These are phyloP conservation scores for Pomatostomus ruficeps DNA, from an alignment of 2,113 vertebrate genomes.

Conservation along the genomic window DNA sequence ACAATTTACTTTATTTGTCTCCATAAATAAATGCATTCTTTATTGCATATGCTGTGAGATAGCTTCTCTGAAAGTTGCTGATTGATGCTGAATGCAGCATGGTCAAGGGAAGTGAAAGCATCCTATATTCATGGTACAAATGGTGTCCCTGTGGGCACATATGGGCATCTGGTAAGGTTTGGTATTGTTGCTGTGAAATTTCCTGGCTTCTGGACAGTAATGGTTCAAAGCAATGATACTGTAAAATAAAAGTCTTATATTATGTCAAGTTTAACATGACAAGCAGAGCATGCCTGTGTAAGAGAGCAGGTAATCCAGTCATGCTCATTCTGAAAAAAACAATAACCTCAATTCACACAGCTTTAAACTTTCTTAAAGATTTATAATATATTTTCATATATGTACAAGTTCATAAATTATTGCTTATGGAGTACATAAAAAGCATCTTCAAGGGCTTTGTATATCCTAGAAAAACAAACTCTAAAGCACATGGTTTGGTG, in stretches of 20 bases:
- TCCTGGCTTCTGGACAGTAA: background rate
- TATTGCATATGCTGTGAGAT: background rate
- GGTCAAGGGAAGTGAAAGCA: background rate
- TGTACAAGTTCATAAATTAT: background rate
- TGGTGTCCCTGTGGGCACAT: background rate
- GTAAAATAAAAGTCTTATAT: background rate
- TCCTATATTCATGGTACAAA: background rate
- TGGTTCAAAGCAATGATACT: background rate
- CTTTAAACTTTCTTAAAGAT: background rate
- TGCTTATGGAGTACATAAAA: background rate
- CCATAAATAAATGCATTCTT: background rate
- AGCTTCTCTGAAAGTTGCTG: background rate
- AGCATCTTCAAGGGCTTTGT: background rate
- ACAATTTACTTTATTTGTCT: background rate
- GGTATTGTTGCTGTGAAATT: background rate
- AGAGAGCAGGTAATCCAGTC: background rate
- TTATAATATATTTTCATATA: background rate
- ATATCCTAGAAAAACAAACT: background rate
- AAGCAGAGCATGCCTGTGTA: background rate
- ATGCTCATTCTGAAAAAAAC: background rate
- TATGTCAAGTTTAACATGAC: background rate
- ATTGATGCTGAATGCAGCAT: background rate
- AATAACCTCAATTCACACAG: background rate
- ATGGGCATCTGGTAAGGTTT: background rate
- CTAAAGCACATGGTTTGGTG: background rate